Conservation (phyloP, 2,113 vertebrate species). For the Puma concolor region DNA sequence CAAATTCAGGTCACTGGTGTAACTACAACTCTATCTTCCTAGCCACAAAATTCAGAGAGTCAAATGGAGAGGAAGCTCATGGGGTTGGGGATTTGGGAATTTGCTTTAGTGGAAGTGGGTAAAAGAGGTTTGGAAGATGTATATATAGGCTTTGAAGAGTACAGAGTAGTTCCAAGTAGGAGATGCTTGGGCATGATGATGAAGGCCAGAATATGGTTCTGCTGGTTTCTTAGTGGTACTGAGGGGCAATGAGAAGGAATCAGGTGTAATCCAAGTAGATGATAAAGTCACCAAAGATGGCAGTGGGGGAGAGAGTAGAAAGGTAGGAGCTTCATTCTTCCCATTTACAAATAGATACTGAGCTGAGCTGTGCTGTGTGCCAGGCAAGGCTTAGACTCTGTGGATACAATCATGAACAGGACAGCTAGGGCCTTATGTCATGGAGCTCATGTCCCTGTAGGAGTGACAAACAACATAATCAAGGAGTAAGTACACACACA, state of each 20-base stretch:
- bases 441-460: neutral
- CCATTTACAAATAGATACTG: neutral
- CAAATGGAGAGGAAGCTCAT: neutral
- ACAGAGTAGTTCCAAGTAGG: neutral
- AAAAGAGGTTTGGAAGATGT: neutral
- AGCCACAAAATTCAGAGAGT: neutral
- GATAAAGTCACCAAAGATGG: neutral
- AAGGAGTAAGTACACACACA: neutral
- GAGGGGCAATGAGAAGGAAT: neutral
- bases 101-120: neutral
- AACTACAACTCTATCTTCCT: neutral
- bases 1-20: neutral
- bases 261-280: neutral
- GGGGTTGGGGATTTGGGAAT: neutral
- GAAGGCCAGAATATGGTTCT: neutral
- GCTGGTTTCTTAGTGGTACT: neutral
- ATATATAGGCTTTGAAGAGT: neutral
- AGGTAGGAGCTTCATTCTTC: neutral
- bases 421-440: neutral
- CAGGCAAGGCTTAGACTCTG: neutral
- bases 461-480: neutral
- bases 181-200: neutral
- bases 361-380: neutral
- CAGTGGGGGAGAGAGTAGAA: neutral
- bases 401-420: neutral